phyloP scores from a whole-genome alignment of 2,113 vertebrate genomes.

The Corythornis cristatus region DNA sequence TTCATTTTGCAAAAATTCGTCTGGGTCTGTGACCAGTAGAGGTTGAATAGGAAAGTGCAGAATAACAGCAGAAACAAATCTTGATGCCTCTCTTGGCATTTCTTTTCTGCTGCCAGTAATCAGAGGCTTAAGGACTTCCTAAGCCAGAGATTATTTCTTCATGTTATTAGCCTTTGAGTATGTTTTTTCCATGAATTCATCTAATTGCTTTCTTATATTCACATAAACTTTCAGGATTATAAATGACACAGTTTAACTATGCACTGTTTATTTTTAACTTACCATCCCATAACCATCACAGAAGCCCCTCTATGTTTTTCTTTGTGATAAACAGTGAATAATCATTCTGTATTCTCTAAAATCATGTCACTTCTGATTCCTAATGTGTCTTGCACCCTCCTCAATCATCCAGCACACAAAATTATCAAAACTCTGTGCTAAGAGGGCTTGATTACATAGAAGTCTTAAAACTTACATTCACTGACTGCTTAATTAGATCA shows the following conservation, averaged over 20 bases:
- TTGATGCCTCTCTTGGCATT: background rate
- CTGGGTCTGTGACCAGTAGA: background rate
- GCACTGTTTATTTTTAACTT: background rate
- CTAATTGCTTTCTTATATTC: slow-evolving; percentile 24
- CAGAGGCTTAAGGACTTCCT: background rate
- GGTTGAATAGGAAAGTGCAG: background rate
- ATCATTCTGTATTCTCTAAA: background rate
- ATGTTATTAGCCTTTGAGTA: background rate
- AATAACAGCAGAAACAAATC: background rate
- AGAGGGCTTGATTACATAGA: background rate
- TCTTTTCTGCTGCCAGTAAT: background rate
- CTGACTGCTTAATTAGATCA: background rate
- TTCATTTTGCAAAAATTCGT: background rate
- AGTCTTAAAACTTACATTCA: background rate
- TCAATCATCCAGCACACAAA: background rate
- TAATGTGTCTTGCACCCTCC: background rate
- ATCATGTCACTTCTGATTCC: background rate
- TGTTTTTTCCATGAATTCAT: slow-evolving; percentile 25
- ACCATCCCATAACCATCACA: background rate
- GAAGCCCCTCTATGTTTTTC: background rate
- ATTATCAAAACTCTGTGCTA: background rate
- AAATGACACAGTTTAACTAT: background rate
- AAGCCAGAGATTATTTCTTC: background rate
- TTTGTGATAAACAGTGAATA: background rate
- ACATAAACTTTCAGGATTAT: slow-evolving; percentile 3